Evolutionary conservation across 2,888 invertebrate genomes (phyloP).

Genomic region (Prenolepis imparis): DNA sequence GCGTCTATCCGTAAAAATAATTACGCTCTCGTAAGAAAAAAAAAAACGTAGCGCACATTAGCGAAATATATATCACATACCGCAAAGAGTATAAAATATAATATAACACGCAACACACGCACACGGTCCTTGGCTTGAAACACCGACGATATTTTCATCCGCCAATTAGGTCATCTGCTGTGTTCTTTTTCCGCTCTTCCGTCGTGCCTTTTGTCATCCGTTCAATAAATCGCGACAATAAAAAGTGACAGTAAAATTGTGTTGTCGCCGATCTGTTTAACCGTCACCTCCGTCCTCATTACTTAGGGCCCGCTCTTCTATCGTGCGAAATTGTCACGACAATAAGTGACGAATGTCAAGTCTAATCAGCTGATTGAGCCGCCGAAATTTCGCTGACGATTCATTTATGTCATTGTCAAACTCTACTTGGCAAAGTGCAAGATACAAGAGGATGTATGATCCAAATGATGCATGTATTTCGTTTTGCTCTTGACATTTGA

Average conservation of each 20-base stretch:
- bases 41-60: background rate
- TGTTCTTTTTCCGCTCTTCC: slow-evolving; percentile 44
- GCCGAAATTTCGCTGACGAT: slow-evolving; percentile 24
- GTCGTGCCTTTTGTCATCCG: slow-evolving; percentile 44
- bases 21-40: slow-evolving; percentile 16
- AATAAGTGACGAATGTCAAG: slow-evolving; percentile 54
- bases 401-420: slow-evolving; percentile 21
- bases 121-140: slow-evolving; percentile 20
- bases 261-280: slow-evolving; percentile 28
- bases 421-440: background rate
- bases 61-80: background rate
- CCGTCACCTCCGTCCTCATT: slow-evolving; percentile 46
- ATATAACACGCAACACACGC: background rate
- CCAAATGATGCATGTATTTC: background rate
- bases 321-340: slow-evolving; percentile 65
- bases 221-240: slow-evolving; percentile 55
- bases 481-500: background rate
- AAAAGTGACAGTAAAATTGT: slow-evolving; percentile 64
- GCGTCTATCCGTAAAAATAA: slow-evolving; percentile 16
- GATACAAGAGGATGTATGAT: background rate
- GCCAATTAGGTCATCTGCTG: slow-evolving; percentile 36
- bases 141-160: slow-evolving; percentile 21
- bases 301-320: slow-evolving; percentile 56
- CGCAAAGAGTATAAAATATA: background rate
- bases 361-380: slow-evolving; percentile 38